Percentiles rank a stretch among this genome's conserved stretches.
These are phyloP conservation scores for Chiloscyllium punctatum DNA, from an alignment of 2,797 vertebrate species.

Conservation along the genomic window DNA sequence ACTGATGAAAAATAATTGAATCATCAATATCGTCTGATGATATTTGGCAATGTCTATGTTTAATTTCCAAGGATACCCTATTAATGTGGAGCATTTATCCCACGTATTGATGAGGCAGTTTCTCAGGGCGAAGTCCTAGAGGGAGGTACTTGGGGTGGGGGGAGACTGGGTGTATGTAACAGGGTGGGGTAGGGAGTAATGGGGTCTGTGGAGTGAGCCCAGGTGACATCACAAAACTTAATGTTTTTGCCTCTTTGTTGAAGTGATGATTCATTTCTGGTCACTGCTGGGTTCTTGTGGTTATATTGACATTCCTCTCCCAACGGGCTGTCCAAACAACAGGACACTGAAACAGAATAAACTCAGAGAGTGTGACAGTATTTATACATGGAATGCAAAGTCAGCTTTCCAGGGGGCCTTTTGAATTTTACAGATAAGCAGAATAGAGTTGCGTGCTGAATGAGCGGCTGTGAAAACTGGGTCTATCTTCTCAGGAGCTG, in stretches of 20 bases:
- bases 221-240: not conserved
- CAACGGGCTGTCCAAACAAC: not conserved
- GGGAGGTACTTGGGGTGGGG: not conserved
- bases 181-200: too few species aligned
- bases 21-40: not conserved
- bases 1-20: not conserved
- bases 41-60: not conserved
- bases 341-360: not conserved
- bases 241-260: not conserved
- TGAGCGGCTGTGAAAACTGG: too few species aligned
- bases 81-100: not conserved
- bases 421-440: not conserved
- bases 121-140: not conserved
- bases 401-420: not conserved
- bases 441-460: not conserved
- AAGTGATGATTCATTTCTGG: not conserved
- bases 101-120: not conserved
- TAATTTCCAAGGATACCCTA: not conserved
- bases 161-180: too few species aligned
- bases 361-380: not conserved
- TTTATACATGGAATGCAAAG: not conserved
- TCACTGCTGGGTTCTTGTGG: not conserved
- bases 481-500: not conserved
- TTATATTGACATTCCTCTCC: not conserved
- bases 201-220: not conserved